phyloP scores from a whole-genome alignment of 2,797 vertebrate genomes.

The Sciaenops ocellatus region DNA sequence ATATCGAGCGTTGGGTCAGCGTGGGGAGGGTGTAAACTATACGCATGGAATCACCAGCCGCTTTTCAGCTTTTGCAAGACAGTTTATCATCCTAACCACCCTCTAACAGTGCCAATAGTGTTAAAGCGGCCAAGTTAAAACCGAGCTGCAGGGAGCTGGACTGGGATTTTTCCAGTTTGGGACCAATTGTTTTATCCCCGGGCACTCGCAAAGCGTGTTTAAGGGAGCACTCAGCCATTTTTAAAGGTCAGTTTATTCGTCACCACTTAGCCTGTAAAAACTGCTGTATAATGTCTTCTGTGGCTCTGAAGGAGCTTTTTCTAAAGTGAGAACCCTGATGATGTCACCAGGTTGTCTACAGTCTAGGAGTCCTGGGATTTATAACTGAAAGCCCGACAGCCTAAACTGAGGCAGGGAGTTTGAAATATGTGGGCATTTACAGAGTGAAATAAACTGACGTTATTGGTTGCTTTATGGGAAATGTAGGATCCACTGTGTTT shows the following conservation, averaged over 20 bases:
- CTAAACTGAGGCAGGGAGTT: background rate
- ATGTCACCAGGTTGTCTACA: background rate
- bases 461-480: background rate
- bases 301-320: background rate
- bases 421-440: background rate
- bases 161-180: slow-evolving; percentile 14
- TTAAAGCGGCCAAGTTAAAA: slow-evolving; percentile 13
- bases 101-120: no score
- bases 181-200: slow-evolving; percentile 11
- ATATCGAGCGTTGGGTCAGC: background rate
- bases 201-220: slow-evolving; percentile 8
- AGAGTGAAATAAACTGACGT: background rate
- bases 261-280: background rate
- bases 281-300: background rate
- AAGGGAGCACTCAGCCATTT: background rate
- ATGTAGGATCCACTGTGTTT: background rate
- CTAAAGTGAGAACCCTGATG: background rate
- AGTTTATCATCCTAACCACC: slow-evolving; percentile 5
- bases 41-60: background rate
- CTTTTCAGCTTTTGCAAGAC: background rate
- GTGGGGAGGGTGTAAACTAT: background rate
- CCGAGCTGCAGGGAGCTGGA: background rate
- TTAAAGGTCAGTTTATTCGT: slow-evolving; percentile 26
- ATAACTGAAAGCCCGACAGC: background rate
- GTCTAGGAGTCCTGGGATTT: background rate